These are phyloP conservation scores for Sebastiscus tertius DNA, from an alignment of 2,797 vertebrate genomes.

Conservation along the genomic window DNA sequence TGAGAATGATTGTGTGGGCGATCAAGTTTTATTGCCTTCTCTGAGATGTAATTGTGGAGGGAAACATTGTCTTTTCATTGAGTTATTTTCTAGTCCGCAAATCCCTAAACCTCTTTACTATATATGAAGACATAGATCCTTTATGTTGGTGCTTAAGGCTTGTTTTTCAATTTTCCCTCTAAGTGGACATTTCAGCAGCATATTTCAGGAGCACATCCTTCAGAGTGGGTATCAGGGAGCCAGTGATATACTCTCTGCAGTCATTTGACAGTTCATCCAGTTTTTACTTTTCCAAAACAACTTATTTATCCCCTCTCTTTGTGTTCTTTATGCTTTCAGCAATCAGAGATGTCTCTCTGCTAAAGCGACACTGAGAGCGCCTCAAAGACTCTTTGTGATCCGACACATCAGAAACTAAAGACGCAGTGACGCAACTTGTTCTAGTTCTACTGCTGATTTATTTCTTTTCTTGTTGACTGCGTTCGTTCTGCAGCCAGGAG, in stretches of 20 bases:
- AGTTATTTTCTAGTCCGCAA: constrained; percentile 46
- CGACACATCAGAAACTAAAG: constrained; percentile 66
- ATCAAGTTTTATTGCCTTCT: constrained; percentile 71
- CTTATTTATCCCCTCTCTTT: constrained; percentile 16
- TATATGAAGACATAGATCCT: neutral
- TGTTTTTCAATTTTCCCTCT: neutral
- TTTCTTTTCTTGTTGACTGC: constrained; percentile 41
- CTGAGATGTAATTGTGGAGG: constrained; percentile 51
- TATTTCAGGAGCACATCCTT: constrained; percentile 29
- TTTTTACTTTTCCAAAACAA: constrained; percentile 13
- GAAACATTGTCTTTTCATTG: constrained; percentile 48
- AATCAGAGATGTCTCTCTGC: constrained; percentile 34
- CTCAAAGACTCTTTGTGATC: constrained; percentile 50
- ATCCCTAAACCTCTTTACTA: constrained; percentile 10
- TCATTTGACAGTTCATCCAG: constrained; percentile 18
- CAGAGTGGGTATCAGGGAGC: constrained; percentile 11
- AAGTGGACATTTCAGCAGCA: constrained; percentile 22
- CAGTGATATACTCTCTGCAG: constrained; percentile 25
- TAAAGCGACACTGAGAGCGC: constrained; percentile 25
- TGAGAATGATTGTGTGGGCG: constrained; percentile 59
- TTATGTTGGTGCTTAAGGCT: neutral
- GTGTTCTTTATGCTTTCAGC: constrained; percentile 21
- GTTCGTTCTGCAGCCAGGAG: constrained; percentile 61
- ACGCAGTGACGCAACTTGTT: constrained; percentile 66
- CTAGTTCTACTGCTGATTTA: constrained; percentile 60